Conservation (phyloP, 2,888 invertebrate species). For the Sialis lutaria region DNA sequence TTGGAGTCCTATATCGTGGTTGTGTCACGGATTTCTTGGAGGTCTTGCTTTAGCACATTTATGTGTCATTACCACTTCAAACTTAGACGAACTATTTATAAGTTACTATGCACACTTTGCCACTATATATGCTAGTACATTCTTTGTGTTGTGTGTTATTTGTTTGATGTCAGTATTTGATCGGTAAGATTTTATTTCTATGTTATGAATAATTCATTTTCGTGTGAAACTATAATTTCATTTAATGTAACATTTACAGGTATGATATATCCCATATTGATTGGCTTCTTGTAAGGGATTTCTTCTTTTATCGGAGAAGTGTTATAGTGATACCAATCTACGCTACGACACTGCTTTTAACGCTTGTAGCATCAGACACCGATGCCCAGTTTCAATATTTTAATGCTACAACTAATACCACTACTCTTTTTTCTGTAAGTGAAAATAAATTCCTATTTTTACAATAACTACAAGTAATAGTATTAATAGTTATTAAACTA, state of each 20-base stretch:
- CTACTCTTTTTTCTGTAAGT: too few relatives aligned
- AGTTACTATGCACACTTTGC: slow-evolving; percentile 22
- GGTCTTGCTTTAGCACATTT: slow-evolving; percentile 40
- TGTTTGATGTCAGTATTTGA: slow-evolving; percentile 41
- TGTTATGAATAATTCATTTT: too few relatives aligned
- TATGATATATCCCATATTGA: slow-evolving; percentile 22
- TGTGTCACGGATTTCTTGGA: slow-evolving; percentile 40
- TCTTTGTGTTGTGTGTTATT: slow-evolving; percentile 37
- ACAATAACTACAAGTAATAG: too few relatives aligned
- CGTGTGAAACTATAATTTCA: too few relatives aligned
- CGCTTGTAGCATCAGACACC: not conserved
- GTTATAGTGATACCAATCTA: slow-evolving; percentile 20
- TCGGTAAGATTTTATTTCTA: slow-evolving; percentile 22
- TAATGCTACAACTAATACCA: too few relatives aligned
- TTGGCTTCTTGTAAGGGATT: slow-evolving; percentile 15
- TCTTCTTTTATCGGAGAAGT: slow-evolving; percentile 18
- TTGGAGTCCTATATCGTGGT: slow-evolving; percentile 32
- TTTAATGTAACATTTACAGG: slow-evolving; percentile 14
- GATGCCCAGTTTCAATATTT: not conserved
- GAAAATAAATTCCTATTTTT: too few relatives aligned
- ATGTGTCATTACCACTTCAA: slow-evolving; percentile 36
- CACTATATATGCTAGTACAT: slow-evolving; percentile 25
- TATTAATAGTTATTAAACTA: too few relatives aligned
- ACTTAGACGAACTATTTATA: slow-evolving; percentile 18
- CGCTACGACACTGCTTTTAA: slow-evolving; percentile 17